Evolutionary conservation across 2,113 vertebrate genomes (phyloP), one percentile per base, ranked within the genome.

Genomic region (Austrofundulus limnaeus): DNA sequence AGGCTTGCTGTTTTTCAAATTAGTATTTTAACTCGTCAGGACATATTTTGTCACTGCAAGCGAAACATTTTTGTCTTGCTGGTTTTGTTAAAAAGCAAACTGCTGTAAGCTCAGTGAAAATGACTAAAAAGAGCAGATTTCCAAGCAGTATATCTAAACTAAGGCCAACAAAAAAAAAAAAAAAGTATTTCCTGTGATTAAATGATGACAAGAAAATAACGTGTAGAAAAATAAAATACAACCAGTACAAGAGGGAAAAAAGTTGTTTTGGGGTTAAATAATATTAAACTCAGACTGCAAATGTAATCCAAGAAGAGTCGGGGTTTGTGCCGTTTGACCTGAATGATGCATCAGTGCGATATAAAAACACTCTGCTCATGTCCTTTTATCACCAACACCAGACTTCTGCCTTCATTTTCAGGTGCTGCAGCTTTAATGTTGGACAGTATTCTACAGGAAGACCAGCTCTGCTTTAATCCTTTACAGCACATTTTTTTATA

Each of bases 301-400:
- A 14, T 15, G 15, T 11, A 16, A 48, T 14, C 52, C 16, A 54
- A 25, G 16, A 66, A 59, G 43, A 4, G 3, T 2, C 38, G 21
- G 10, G 4, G 2, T 34, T 62, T 70, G 34, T 43, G 19, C 23
- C 17, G 10, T 38, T 48, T 14, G 34, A 34, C 11, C 60, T 5
- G n/a, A 66, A 25, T 19, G 56, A 70, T 77, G 69, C 53, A 67
- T 70, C 59, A 70, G 2, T 11, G 8, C 5, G 39, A 53, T n/a
- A 37, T 39, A 4, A 66, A 54, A 42, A 19, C 42, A 16, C 46
- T 41, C 19, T 11, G 62, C 54, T 71, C 38, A 63, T 21, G 53
- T 49, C 59, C 25, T 4, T 53, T 58, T 38, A 55, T 70, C 38
- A 54, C 25, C 25, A 42, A 37, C 31, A 28, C 42, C 46, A 31